phyloP scores from a whole-genome alignment of 2,888 invertebrate species.

The Drosophila ustulata region DNA sequence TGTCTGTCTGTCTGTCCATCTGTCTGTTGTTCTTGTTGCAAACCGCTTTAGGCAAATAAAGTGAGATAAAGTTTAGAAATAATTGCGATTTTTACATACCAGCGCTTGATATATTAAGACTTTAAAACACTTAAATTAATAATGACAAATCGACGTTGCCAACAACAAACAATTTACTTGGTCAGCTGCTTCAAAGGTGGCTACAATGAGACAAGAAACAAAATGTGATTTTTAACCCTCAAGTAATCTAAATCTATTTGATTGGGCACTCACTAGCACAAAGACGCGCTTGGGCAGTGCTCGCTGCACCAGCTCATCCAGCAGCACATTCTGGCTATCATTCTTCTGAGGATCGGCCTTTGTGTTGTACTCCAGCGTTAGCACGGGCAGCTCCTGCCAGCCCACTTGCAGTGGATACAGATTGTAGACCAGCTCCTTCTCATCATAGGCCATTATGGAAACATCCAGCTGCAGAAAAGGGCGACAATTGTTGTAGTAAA shows the following conservation, averaged over 20 bases:
- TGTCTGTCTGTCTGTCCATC: slow-evolving; percentile 21
- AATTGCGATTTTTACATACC: slow-evolving; percentile 57
- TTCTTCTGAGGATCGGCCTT: slow-evolving; percentile 83
- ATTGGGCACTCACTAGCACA: slow-evolving; percentile 80
- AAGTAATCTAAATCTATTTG: neutral
- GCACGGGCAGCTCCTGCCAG: slow-evolving; percentile 84
- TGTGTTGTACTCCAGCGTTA: slow-evolving; percentile 83
- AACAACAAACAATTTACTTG: slow-evolving; percentile 60
- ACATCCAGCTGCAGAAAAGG: slow-evolving; percentile 79
- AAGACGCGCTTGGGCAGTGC: slow-evolving; percentile 85
- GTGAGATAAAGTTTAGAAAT: slow-evolving; percentile 25
- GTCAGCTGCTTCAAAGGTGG: slow-evolving; percentile 80
- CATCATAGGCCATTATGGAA: slow-evolving; percentile 84
- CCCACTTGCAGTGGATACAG: slow-evolving; percentile 84
- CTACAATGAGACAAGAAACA: slow-evolving; percentile 44
- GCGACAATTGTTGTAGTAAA: neutral
- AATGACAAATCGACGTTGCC: slow-evolving; percentile 27
- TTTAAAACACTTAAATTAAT: slow-evolving; percentile 69
- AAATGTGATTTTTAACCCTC: no score
- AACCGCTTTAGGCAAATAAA: slow-evolving; percentile 58
- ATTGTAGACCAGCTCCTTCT: slow-evolving; percentile 84
- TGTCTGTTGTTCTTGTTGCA: slow-evolving; percentile 31
- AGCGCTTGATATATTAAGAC: slow-evolving; percentile 49
- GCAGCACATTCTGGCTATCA: slow-evolving; percentile 81
- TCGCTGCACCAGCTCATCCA: slow-evolving; percentile 84